phyloP scores from a whole-genome alignment of 2,113 vertebrate species.

The Trachemys scripta region DNA sequence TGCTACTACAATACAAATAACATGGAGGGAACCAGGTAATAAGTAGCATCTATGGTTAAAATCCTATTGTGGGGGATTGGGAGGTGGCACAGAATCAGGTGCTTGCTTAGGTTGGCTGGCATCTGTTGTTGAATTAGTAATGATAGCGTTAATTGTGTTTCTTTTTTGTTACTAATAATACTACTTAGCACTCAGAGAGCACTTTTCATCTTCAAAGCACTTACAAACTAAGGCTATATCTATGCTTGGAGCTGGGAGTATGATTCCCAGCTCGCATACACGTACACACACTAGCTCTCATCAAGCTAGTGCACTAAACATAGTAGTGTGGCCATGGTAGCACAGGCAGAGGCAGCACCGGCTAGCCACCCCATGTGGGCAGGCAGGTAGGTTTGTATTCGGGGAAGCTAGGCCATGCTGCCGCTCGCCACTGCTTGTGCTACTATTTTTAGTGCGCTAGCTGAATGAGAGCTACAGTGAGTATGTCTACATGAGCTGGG shows the following conservation, averaged over 20 bases:
- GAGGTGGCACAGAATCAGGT: neutral
- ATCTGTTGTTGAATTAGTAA: neutral
- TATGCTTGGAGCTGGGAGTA: neutral
- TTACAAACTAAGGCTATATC: too few species aligned
- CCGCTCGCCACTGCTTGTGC: neutral
- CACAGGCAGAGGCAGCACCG: neutral
- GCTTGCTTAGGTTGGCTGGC: neutral
- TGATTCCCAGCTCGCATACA: neutral
- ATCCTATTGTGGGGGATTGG: neutral
- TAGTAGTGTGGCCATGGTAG: too few species aligned
- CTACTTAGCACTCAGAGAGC: neutral
- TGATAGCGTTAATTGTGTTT: neutral
- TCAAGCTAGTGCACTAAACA: neutral
- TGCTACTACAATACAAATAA: neutral
- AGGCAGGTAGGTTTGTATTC: neutral
- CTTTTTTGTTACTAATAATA: neutral
- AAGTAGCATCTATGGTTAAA: neutral
- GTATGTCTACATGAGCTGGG: neutral
- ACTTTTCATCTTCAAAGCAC: neutral
- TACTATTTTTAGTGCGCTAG: neutral
- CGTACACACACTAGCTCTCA: neutral
- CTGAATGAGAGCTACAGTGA: neutral
- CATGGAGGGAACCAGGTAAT: neutral
- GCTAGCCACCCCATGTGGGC: neutral
- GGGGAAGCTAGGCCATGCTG: neutral